Conservation (phyloP, 2,113 vertebrate genomes). For the Mungos mungo region DNA sequence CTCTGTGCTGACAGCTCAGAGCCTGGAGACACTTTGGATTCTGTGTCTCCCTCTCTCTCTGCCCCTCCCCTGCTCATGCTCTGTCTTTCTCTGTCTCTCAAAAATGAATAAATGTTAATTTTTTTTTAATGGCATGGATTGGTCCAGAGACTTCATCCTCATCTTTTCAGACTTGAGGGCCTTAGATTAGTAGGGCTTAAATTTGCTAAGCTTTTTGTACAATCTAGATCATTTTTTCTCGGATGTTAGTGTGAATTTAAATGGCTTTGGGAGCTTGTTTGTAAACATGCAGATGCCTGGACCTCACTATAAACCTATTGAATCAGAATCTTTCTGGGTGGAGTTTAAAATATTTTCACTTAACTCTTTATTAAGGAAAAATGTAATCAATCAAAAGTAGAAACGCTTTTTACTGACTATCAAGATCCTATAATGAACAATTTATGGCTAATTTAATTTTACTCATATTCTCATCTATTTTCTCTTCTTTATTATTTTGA, state of each 20-base stretch:
- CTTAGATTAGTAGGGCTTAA: neutral
- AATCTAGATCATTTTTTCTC: neutral
- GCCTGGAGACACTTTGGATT: neutral
- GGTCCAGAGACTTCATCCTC: neutral
- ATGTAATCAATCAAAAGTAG: neutral
- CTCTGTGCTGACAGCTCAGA: neutral
- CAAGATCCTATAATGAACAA: neutral
- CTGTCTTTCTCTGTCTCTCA: neutral
- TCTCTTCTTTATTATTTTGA: constrained; percentile 7
- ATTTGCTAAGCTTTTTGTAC: neutral
- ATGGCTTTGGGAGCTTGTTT: neutral
- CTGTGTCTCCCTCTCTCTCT: neutral
- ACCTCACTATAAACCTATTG: neutral
- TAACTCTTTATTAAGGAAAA: constrained; percentile 34
- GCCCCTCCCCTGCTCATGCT: neutral
- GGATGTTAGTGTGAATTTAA: neutral
- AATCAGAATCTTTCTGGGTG: neutral
- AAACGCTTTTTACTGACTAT: neutral
- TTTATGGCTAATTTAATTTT: neutral
- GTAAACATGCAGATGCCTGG: neutral
- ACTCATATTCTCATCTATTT: neutral
- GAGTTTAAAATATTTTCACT: constrained; percentile 7
- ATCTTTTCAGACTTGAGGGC: neutral
- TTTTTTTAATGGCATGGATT: neutral
- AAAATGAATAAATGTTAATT: neutral